These are phyloP conservation scores for Liolophura sinensis DNA, from an alignment of 1,140 invertebrate genomes.

Conservation along the genomic window DNA sequence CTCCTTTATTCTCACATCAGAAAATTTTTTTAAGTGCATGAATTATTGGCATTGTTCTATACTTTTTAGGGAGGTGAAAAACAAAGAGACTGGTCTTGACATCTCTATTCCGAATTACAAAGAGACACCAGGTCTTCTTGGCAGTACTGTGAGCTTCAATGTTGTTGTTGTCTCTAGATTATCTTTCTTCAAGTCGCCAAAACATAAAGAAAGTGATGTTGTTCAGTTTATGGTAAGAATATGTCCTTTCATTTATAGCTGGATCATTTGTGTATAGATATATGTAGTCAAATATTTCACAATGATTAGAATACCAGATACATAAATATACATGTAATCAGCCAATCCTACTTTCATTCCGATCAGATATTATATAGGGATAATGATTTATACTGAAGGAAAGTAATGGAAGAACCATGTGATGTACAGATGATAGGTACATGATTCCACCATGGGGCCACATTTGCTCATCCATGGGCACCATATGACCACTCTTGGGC, in stretches of 20 bases:
- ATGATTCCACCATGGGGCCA: too few relatives aligned
- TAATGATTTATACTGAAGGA: too few relatives aligned
- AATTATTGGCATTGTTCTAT: not conserved
- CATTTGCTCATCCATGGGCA: too few relatives aligned
- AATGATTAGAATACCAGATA: too few relatives aligned
- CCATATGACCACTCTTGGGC: too few relatives aligned
- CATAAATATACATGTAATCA: too few relatives aligned
- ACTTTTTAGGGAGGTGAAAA: conserved; percentile 41
- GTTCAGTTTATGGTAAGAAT: conserved; percentile 47
- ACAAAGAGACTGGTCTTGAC: conserved; percentile 44
- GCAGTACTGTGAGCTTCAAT: conserved; percentile 36
- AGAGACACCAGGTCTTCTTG: conserved; percentile 33
- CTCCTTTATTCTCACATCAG: too few relatives aligned
- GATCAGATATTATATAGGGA: not conserved
- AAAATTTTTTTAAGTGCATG: too few relatives aligned
- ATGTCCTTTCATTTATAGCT: not conserved
- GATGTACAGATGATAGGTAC: too few relatives aligned
- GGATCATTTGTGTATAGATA: too few relatives aligned
- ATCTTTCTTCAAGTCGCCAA: conserved; percentile 40
- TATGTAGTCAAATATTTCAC: too few relatives aligned
- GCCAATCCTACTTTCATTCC: not conserved
- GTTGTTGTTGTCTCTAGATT: conserved; percentile 45
- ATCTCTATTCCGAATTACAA: conserved; percentile 34
- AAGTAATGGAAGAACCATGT: too few relatives aligned
- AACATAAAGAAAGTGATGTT: conserved; percentile 45